These are phyloP conservation scores for Quadroppia sp. DNA, from an alignment of 2,888 invertebrate species.

Conservation along the genomic window DNA sequence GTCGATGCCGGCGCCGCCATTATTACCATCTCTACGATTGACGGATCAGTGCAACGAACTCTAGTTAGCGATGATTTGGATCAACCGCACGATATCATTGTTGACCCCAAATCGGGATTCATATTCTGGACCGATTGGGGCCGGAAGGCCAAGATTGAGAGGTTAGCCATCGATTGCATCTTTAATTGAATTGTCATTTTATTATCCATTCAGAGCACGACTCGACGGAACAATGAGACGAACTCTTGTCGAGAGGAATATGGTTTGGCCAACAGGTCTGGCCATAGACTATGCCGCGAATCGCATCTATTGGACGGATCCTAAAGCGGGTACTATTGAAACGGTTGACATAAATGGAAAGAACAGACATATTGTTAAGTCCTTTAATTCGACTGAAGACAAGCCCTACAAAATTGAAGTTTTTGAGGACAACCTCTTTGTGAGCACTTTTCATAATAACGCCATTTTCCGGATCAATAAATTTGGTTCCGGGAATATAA, in stretches of 20 bases:
- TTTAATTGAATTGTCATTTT: too few relatives aligned
- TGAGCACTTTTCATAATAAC: constrained; percentile 63
- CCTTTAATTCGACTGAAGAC: constrained; percentile 53
- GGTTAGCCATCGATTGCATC: constrained; percentile 49
- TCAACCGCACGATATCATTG: constrained; percentile 62
- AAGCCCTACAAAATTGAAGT: constrained; percentile 71
- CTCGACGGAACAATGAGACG: constrained; percentile 64
- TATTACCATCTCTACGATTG: constrained; percentile 70
- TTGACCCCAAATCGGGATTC: constrained; percentile 64
- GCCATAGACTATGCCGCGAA: constrained; percentile 68
- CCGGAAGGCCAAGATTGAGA: constrained; percentile 60
- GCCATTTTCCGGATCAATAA: constrained; percentile 64
- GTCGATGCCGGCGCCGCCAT: constrained; percentile 74
- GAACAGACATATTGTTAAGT: constrained; percentile 65
- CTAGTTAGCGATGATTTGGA: constrained; percentile 65
- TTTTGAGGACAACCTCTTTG: constrained; percentile 78
- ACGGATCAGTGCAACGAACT: constrained; percentile 70
- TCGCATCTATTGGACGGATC: constrained; percentile 81
- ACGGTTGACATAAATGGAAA: constrained; percentile 76
- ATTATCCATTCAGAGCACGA: constrained; percentile 59
- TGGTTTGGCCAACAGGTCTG: constrained; percentile 84
- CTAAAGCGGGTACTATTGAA: constrained; percentile 77
- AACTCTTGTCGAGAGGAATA: constrained; percentile 61
- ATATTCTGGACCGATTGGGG: constrained; percentile 70
- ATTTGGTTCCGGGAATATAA: constrained; percentile 61